Evolutionary conservation across 2,888 invertebrate genomes (phyloP).

Genomic region (Plebejus argus): DNA sequence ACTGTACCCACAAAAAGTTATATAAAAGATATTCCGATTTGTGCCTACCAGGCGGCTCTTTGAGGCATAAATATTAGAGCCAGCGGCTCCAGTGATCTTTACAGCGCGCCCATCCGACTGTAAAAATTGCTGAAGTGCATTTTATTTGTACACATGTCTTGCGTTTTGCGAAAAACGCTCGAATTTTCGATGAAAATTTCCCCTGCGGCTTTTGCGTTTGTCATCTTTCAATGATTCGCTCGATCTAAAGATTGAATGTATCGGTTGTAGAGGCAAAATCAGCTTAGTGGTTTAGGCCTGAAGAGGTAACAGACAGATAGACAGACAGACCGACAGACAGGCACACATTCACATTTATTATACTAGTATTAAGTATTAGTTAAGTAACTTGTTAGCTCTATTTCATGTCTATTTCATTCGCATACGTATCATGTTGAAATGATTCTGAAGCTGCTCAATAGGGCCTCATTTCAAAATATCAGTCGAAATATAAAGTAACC

Average conservation of each 20-base stretch:
- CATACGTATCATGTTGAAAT: too few species aligned
- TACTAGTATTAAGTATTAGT: too few species aligned
- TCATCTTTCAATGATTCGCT: not conserved
- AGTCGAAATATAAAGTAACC: too few species aligned
- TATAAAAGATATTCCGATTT: not conserved
- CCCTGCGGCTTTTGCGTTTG: not conserved
- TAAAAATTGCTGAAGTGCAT: conserved; percentile 39
- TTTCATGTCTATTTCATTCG: too few species aligned
- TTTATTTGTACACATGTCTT: conserved; percentile 35
- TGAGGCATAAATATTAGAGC: conserved; percentile 39
- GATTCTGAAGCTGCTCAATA: too few species aligned
- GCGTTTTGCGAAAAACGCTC: conserved; percentile 14
- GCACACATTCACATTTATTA: too few species aligned
- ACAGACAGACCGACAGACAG: too few species aligned
- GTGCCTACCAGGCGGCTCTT: conserved; percentile 29
- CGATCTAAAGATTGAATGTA: not conserved
- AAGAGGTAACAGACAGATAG: too few species aligned
- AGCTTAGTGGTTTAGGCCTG: too few species aligned
- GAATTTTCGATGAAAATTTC: conserved; percentile 22
- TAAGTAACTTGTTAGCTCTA: too few species aligned
- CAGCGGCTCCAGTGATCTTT: conserved; percentile 38
- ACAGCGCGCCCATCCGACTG: conserved; percentile 37
- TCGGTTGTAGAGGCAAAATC: too few species aligned
- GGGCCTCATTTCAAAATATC: too few species aligned
- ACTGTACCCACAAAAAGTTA: not conserved